Conservation (phyloP, 2,888 invertebrate genomes). For the Pyrochroa serraticornis region DNA sequence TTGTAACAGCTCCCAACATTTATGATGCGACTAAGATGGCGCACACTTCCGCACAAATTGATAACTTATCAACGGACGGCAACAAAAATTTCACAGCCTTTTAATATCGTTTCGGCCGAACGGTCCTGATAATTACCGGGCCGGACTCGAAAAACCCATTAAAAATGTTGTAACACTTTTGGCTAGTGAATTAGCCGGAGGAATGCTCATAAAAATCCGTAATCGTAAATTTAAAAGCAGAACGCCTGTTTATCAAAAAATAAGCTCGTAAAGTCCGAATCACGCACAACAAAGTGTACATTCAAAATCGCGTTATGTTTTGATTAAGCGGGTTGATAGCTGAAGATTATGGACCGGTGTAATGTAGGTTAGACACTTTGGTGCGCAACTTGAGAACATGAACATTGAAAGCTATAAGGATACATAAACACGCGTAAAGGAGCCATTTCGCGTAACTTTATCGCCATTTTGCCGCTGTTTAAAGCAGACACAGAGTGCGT, state of each 20-base stretch:
- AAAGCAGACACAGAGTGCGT: constrained; percentile 51
- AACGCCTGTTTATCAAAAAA: constrained; percentile 14
- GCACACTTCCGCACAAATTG: too few species aligned
- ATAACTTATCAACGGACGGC: too few species aligned
- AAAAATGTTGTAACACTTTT: constrained; percentile 7
- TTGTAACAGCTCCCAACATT: too few species aligned
- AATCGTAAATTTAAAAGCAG: constrained; percentile 8
- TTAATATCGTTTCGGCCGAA: too few species aligned
- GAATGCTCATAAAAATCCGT: constrained; percentile 8
- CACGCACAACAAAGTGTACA: constrained; percentile 37
- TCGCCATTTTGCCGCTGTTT: constrained; percentile 55
- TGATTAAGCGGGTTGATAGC: constrained; percentile 48
- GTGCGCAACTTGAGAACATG: constrained; percentile 50
- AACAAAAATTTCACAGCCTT: too few species aligned
- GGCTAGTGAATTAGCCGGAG: constrained; percentile 5
- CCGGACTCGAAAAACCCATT: neutral
- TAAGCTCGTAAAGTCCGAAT: constrained; percentile 29
- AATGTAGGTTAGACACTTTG: constrained; percentile 48
- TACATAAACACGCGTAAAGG: constrained; percentile 59
- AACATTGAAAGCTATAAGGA: constrained; percentile 54
- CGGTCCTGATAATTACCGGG: too few species aligned
- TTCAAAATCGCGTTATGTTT: constrained; percentile 41
- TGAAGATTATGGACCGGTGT: constrained; percentile 47
- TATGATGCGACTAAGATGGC: too few species aligned
- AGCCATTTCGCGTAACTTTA: constrained; percentile 58